phyloP scores from a whole-genome alignment of 1,140 invertebrate genomes.

The Papilio machaon region DNA sequence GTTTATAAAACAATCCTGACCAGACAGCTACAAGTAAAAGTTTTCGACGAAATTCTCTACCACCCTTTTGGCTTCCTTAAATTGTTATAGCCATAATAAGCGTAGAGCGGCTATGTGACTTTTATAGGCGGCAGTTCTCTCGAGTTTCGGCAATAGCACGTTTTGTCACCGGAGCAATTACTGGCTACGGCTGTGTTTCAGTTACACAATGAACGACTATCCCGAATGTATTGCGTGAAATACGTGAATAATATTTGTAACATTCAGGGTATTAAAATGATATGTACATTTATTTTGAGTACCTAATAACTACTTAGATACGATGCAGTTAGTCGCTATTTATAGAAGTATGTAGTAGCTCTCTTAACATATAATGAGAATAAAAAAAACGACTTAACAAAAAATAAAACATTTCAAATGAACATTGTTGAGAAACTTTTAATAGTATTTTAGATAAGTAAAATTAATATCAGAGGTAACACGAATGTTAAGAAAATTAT shows the following conservation, averaged over 20 bases:
- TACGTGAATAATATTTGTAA: background rate
- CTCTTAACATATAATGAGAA: no score
- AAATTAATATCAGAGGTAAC: no score
- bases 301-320: no score
- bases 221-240: background rate
- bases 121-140: slow-evolving; percentile 71
- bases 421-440: no score
- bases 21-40: slow-evolving; percentile 70
- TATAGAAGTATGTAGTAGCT: no score
- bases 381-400: no score
- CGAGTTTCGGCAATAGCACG: slow-evolving; percentile 60
- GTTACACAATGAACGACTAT: slow-evolving; percentile 6
- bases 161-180: slow-evolving; percentile 70
- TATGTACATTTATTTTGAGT: background rate
- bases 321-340: no score
- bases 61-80: slow-evolving; percentile 78
- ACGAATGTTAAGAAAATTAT: no score
- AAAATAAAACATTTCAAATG: no score
- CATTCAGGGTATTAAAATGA: background rate
- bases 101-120: slow-evolving; percentile 70
- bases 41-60: slow-evolving; percentile 75
- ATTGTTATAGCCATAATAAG: slow-evolving; percentile 79
- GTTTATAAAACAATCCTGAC: slow-evolving; percentile 78
- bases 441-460: no score
- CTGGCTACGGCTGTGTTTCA: slow-evolving; percentile 37